Conservation (phyloP, 2,888 invertebrate genomes). For the Philereme vetulata region DNA sequence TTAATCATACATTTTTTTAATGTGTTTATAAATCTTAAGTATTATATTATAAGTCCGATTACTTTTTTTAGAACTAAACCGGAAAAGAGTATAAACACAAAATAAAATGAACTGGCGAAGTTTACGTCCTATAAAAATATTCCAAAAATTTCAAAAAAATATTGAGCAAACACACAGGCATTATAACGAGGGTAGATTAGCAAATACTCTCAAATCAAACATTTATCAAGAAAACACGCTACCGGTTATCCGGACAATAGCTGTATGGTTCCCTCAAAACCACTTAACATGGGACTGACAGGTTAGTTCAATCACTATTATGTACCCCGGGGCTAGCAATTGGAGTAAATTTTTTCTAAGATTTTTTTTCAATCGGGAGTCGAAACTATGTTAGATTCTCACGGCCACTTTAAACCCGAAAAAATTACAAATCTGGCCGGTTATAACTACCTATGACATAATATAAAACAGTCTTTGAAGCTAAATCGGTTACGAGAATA, state of each 20-base stretch:
- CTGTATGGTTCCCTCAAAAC: slow-evolving; percentile 73
- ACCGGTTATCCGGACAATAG: slow-evolving; percentile 77
- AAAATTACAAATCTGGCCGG: slow-evolving; percentile 45
- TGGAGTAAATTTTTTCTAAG: slow-evolving; percentile 70
- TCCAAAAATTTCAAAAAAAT: slow-evolving; percentile 57
- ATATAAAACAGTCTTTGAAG: background rate
- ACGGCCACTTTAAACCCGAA: slow-evolving; percentile 58
- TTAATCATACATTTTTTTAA: no score
- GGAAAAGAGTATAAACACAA: background rate
- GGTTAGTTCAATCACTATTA: slow-evolving; percentile 83
- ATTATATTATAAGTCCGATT: no score
- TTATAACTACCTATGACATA: background rate
- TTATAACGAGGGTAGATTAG: slow-evolving; percentile 64
- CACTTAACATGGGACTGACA: slow-evolving; percentile 84
- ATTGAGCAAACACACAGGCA: slow-evolving; percentile 59
- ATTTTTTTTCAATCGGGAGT: slow-evolving; percentile 65
- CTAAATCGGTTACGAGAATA: background rate
- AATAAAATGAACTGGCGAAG: slow-evolving; percentile 9
- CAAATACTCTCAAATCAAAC: slow-evolving; percentile 79
- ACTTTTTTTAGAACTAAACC: background rate
- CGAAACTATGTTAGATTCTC: slow-evolving; percentile 65
- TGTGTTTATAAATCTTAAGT: no score
- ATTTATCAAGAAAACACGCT: slow-evolving; percentile 81
- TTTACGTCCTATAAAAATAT: slow-evolving; percentile 58
- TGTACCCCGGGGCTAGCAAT: slow-evolving; percentile 74